Conservation (phyloP, 2,113 vertebrate species). For the Sebastes schlegelii region DNA sequence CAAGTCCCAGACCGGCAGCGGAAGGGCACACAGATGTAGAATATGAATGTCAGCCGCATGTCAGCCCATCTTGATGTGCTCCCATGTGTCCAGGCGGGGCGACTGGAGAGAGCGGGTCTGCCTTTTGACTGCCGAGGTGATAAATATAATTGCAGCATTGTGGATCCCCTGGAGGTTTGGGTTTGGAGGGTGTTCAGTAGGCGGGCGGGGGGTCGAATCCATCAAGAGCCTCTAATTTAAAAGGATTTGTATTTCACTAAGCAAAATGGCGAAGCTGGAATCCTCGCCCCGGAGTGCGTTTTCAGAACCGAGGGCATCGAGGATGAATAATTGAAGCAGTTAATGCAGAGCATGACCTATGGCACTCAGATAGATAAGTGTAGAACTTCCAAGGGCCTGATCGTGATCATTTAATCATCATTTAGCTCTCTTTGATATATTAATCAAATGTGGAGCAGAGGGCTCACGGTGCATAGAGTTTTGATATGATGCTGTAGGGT, state of each 20-base stretch:
- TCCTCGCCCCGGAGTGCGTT: slow-evolving; percentile 59
- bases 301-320: slow-evolving; percentile 58
- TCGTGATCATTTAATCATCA: slow-evolving; percentile 68
- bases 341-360: slow-evolving; percentile 74
- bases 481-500: slow-evolving; percentile 22
- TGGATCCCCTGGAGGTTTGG: slow-evolving; percentile 56
- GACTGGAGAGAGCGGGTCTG: slow-evolving; percentile 42
- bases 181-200: slow-evolving; percentile 56
- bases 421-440: slow-evolving; percentile 60
- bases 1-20: slow-evolving; percentile 41
- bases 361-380: slow-evolving; percentile 68
- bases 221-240: slow-evolving; percentile 74
- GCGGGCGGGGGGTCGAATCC: slow-evolving; percentile 51
- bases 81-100: slow-evolving; percentile 51
- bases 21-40: slow-evolving; percentile 51
- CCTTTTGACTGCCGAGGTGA: slow-evolving; percentile 66
- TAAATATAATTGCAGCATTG: slow-evolving; percentile 79
- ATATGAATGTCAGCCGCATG: slow-evolving; percentile 62
- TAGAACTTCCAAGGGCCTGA: slow-evolving; percentile 68
- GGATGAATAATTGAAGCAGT: slow-evolving; percentile 80
- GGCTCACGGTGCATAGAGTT: slow-evolving; percentile 19
- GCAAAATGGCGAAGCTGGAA: slow-evolving; percentile 64
- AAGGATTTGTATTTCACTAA: slow-evolving; percentile 71
- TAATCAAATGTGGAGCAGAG: slow-evolving; percentile 58
- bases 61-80: slow-evolving; percentile 63